Percentiles rank a stretch among this genome's conserved stretches.
phyloP scores from a whole-genome alignment of 2,888 invertebrate species.

The Flabesymbios commensalis region DNA sequence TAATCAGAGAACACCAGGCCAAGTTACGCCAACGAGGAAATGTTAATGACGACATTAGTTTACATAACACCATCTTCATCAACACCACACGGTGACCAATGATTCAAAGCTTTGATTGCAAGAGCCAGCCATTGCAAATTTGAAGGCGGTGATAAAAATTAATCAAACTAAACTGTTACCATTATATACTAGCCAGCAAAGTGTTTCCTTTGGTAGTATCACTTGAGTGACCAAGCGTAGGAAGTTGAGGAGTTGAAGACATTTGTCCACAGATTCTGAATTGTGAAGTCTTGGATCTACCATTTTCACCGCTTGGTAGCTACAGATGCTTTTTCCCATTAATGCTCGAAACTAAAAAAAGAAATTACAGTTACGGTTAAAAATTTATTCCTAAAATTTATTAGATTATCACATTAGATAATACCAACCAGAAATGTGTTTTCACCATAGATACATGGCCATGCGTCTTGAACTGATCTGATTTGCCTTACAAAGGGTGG shows the following conservation, averaged over 20 bases:
- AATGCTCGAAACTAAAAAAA: constrained; percentile 57
- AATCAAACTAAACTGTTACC: too few species aligned
- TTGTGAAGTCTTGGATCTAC: constrained; percentile 58
- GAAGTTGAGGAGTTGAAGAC: constrained; percentile 51
- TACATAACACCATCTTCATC: too few species aligned
- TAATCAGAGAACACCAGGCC: too few species aligned
- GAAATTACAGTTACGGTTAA: neutral
- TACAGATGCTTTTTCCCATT: constrained; percentile 59
- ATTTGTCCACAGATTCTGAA: constrained; percentile 50
- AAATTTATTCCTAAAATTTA: neutral
- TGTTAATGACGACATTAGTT: too few species aligned
- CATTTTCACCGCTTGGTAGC: constrained; percentile 50
- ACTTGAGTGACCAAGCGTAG: constrained; percentile 56
- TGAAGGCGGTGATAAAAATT: too few species aligned
- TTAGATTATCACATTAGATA: neutral
- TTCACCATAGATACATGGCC: neutral
- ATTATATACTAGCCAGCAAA: constrained; percentile 61
- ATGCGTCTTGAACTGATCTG: too few species aligned
- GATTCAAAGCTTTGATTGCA: too few species aligned
- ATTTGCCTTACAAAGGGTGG: neutral
- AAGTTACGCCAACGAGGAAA: too few species aligned
- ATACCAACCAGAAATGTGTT: neutral
- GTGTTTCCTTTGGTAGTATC: constrained; percentile 53
- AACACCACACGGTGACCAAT: too few species aligned
- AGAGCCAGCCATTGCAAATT: too few species aligned